Evolutionary conservation across 2,888 invertebrate genomes (phyloP).

Genomic region (Ormyrus pomaceus): DNA sequence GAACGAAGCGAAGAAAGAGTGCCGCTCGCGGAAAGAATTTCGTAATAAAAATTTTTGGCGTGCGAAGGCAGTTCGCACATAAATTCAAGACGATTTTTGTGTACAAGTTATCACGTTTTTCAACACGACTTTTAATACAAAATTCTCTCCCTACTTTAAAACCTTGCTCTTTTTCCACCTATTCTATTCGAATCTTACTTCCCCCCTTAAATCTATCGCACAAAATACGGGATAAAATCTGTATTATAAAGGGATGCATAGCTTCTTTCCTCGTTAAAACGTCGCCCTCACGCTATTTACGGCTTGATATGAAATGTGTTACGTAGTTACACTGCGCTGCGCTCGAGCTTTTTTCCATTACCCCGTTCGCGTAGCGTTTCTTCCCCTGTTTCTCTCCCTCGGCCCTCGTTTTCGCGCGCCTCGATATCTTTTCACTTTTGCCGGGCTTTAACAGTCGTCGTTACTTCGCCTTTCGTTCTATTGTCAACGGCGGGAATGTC

Average conservation of each 20-base stretch:
- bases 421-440: constrained; percentile 1
- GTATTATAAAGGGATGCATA: constrained; percentile 10
- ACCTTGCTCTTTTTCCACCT: too few species aligned
- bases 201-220: constrained; percentile 15
- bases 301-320: constrained; percentile 34
- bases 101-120: too few species aligned
- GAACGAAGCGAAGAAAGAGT: too few species aligned
- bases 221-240: constrained; percentile 17
- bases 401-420: not conserved
- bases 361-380: not conserved
- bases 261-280: constrained; percentile 12
- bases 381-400: constrained; percentile 1
- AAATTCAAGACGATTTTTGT: too few species aligned
- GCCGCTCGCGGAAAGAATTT: too few species aligned
- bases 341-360: constrained; percentile 9
- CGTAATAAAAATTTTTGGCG: too few species aligned
- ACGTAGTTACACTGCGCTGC: not conserved
- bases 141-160: too few species aligned
- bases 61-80: too few species aligned
- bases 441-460: constrained; percentile 12
- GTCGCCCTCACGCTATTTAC: constrained; percentile 8
- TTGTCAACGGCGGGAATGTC: not conserved
- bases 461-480: too few species aligned
- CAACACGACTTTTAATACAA: too few species aligned
- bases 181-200: too few species aligned